Conservation (phyloP, 2,888 invertebrate species). For the Oasisia sp. region DNA sequence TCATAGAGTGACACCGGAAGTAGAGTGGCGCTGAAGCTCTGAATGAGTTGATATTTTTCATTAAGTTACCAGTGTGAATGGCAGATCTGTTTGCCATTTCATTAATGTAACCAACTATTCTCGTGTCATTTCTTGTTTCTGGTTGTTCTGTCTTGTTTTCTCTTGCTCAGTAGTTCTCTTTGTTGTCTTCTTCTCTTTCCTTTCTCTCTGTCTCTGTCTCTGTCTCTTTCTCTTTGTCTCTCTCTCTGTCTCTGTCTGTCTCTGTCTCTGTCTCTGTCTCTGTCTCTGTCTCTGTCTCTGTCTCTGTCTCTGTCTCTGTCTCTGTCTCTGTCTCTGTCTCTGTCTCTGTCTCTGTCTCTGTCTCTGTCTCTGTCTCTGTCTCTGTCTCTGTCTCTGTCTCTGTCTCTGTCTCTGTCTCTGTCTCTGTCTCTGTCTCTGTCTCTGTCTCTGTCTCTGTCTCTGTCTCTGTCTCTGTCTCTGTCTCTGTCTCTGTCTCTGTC, state of each 20-base stretch:
- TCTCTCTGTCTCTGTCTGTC: background rate
- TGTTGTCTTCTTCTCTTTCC: background rate
- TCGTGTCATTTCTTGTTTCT: no score
- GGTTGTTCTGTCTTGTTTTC: no score
- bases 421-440: background rate
- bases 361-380: background rate
- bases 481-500: no score
- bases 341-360: no score
- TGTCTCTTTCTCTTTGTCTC: background rate
- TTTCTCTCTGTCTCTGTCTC: background rate
- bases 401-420: no score
- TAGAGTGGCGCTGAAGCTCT: no score
- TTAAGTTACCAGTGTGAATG: background rate
- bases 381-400: background rate
- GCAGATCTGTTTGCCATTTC: background rate
- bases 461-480: no score
- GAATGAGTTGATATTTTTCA: background rate
- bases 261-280: no score
- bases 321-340: background rate
- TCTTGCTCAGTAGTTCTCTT: background rate
- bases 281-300: no score
- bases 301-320: background rate
- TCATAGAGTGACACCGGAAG: no score
- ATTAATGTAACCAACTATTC: no score
- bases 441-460: background rate